Evolutionary conservation across 2,888 invertebrate species (phyloP).

Genomic region (Cancer borealis): DNA sequence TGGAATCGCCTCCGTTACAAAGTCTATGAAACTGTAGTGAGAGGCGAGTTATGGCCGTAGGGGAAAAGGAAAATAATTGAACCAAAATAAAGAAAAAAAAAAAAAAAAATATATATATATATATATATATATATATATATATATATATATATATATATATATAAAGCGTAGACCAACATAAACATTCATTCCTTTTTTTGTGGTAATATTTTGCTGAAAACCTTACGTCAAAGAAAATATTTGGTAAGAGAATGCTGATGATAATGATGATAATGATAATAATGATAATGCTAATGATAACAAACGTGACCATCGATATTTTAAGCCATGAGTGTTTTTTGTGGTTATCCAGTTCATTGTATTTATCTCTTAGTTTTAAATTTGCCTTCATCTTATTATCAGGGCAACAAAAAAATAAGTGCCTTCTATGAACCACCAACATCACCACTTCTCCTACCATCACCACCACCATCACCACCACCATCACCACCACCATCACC

Average conservation of each 20-base stretch:
- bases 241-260: too few species aligned
- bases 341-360: background rate
- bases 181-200: too few species aligned
- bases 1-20: conserved; percentile 15
- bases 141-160: too few species aligned
- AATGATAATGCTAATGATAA: background rate
- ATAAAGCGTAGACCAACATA: too few species aligned
- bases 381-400: background rate
- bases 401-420: background rate
- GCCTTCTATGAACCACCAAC: background rate
- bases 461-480: background rate
- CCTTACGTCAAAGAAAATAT: background rate
- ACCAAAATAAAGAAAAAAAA: background rate
- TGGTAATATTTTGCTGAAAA: too few species aligned
- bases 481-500: too few species aligned
- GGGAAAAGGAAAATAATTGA: background rate
- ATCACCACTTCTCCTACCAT: background rate
- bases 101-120: background rate
- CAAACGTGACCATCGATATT: too few species aligned
- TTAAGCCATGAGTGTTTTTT: too few species aligned
- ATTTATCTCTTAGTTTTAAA: background rate
- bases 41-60: background rate
- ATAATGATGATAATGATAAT: background rate
- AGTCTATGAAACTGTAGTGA: conserved; percentile 1
- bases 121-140: too few species aligned